phyloP scores from a whole-genome alignment of 2,797 vertebrate species.

The Mastacembelus armatus region DNA sequence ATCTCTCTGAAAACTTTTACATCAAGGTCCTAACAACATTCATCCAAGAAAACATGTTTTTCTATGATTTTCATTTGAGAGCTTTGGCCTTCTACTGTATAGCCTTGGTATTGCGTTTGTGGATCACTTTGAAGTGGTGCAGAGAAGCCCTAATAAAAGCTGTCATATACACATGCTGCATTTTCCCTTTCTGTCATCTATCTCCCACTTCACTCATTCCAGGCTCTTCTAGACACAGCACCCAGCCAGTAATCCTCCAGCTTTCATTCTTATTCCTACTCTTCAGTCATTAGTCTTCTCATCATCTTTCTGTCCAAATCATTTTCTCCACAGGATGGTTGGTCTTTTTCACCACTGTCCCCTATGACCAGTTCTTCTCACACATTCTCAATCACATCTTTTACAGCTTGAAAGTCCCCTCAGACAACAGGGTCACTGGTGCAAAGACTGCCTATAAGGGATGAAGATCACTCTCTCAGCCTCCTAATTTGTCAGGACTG shows the following conservation, averaged over 20 bases:
- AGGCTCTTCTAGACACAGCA: neutral
- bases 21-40: conserved; percentile 52
- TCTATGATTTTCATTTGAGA: conserved; percentile 33
- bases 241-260: conserved; percentile 9
- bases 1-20: conserved; percentile 57
- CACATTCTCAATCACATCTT: conserved; percentile 45
- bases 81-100: conserved; percentile 24
- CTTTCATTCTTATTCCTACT: neutral
- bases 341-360: conserved; percentile 14
- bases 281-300: conserved; percentile 40
- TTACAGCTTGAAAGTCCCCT: conserved; percentile 62
- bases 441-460: conserved; percentile 27
- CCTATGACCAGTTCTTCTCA: conserved; percentile 17
- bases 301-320: conserved; percentile 2
- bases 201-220: conserved; percentile 13
- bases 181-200: conserved; percentile 4
- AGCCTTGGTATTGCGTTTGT: conserved; percentile 20
- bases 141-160: conserved; percentile 19
- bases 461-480: conserved; percentile 17
- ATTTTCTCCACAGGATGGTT: conserved; percentile 22
- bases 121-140: conserved; percentile 31
- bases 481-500: conserved; percentile 27
- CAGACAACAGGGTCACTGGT: conserved; percentile 51
- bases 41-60: conserved; percentile 59
- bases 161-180: conserved; percentile 7